These are phyloP conservation scores for Hippocampus abdominalis DNA, from an alignment of 2,113 vertebrate species.

Conservation along the genomic window DNA sequence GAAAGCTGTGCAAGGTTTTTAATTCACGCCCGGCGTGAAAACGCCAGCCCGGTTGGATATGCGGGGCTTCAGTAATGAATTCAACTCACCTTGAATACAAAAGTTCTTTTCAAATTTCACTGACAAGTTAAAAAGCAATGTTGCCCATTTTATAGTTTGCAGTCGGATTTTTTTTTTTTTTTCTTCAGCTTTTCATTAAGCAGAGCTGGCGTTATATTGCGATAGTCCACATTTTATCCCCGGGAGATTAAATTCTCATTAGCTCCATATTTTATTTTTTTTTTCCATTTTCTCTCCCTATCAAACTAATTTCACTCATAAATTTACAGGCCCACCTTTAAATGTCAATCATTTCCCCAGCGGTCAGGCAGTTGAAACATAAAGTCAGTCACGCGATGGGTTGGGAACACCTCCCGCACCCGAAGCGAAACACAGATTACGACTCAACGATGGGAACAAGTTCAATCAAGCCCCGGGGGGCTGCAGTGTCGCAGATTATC, in stretches of 20 bases:
- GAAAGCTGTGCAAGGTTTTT: too few species aligned
- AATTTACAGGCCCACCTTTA: constrained; percentile 12
- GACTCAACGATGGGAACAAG: constrained; percentile 47
- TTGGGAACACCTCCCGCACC: constrained; percentile 32
- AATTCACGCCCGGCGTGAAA: too few species aligned
- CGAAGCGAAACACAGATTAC: constrained; percentile 47
- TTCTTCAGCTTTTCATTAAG: background rate
- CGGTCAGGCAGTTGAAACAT: constrained; percentile 44
- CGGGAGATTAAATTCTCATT: constrained; percentile 9
- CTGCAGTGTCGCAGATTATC: constrained; percentile 56
- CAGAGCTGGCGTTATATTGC: background rate
- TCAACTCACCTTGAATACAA: background rate
- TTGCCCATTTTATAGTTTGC: constrained; percentile 3
- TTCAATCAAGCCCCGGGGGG: constrained; percentile 53
- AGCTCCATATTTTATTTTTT: constrained; percentile 11
- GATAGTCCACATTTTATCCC: background rate
- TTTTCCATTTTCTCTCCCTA: constrained; percentile 3
- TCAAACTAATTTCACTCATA: constrained; percentile 7
- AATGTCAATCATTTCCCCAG: constrained; percentile 35
- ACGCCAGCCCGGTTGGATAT: too few species aligned
- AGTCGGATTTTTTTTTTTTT: background rate
- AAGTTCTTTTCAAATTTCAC: background rate
- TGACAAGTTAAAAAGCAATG: background rate
- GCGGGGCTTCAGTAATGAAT: background rate
- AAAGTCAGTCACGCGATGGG: constrained; percentile 21